Evolutionary conservation across 2,888 invertebrate species (phyloP), one percentile per base, ranked within the genome.

Genomic region (Andrena dorsata): DNA sequence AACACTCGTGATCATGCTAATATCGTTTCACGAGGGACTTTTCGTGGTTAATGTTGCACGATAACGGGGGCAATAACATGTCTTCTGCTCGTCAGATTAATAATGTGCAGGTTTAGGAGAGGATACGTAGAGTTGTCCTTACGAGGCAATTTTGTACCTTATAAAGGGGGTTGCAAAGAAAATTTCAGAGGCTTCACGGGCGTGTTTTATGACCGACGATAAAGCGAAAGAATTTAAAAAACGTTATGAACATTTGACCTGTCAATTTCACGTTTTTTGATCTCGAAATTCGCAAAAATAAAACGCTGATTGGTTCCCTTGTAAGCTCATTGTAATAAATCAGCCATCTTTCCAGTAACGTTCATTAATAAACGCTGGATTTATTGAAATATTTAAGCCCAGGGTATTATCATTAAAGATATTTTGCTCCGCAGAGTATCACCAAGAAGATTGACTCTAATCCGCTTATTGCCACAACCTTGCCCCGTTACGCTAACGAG

Each of bases 291-390:
- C 20, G 16, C 30, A 49, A 64, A 76, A 49, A n/a, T n/a, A 35
- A 7, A 26, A 51, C 10, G 41, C 30, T 30, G 10, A 13, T 35
- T 16, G 28, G 35, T 2, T 16, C n/a, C 28, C 7, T 20, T 49
- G 58, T 73, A 77, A 77, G 64, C 74, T 65, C 32, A 35, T 32
- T 73, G 16, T 41, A 41, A 41, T n/a, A 23, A 73, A 58, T 26
- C 20, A 65, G 56, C 16, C n/a, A 20, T 5, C 2, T 6, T 1
- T n/a, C 20, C 10, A 53, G 26, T 64, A 72, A 61, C 35, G 72
- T 73, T 76, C 76, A 65, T 77, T 77, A 77, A 74, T 47, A 65
- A 65, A 47, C 28, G 26, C 32, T 41, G 41, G 41, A 41, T 41
- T 41, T 41, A 41, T 41, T 41, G 41, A 16, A 41, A 41, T 16